Base-by-base conservation (phyloP, 2,113 vertebrate species). In the Upupa epops region DNA sequence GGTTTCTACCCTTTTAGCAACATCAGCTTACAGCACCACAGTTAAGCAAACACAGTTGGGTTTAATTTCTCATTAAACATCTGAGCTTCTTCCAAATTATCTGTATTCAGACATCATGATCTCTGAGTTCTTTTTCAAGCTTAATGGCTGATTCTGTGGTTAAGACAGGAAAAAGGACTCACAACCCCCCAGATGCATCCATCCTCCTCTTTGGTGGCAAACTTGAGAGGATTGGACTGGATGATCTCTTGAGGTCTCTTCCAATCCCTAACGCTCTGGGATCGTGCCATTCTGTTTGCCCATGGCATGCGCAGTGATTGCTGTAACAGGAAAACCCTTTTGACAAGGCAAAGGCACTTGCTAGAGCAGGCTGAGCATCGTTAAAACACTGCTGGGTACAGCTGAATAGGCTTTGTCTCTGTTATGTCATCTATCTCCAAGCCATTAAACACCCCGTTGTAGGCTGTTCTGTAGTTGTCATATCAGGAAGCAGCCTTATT, bases 391-490 rank as follows among this genome's bases (percentile, higher is more conserved):
- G 22, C 24, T 49, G 70, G 69, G 28, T 83, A 74, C 56, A 91
- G 63, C 31, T 31, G 76, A 82, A 86, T 79, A 90, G 85, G 63
- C 46, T 86, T 79, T 54, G 36, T 61, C 55, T 88, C 68, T 46
- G 14, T 70, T 79, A 63, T 86, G 49, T 70, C 86, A 58, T 69
- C 66, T 74, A 16, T 86, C 81, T 94, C 79, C 61, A 89, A 84
- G 72, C 46, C 83, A 92, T 94, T 92, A 92, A 75, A 84, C 94
- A 37, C 71, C 94, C 76, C 58, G 54, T 60, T 88, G 84, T 89
- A 94, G 90, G 51, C 72, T 88, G 63, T 81, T 88, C 79, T 90
- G 74, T 69, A 79, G 51, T 69, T 91, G 86, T 92, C 90, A 88
- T 77, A 94, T 83, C 79, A 77, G 75, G 31, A 86, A 11, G 71